Base-by-base conservation (phyloP, 2,797 vertebrate species). In the Scomberomorus guttatus region DNA sequence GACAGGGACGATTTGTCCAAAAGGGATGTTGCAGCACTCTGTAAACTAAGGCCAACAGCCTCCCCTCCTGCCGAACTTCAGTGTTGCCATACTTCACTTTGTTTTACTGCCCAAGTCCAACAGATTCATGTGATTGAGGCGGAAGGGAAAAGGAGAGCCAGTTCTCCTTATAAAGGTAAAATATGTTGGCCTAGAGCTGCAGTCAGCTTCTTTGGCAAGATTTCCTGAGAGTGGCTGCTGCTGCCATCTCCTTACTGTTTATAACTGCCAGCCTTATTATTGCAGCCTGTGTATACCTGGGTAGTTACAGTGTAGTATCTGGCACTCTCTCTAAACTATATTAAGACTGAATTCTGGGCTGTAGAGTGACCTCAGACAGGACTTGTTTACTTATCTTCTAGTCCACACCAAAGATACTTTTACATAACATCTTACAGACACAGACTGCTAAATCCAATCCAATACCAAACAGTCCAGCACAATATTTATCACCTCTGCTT, bases 161-260 rank as follows among this genome's bases (percentile, higher is more conserved):
- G 78, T 89, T 92, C 71, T 94, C 94, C 94, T 93, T 95, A 94
- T 94, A 94, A 94, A 95, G 94, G 90, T 91, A 94, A 95, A 95
- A 94, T 93, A 94, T 94, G 93, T 91, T 79, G 72, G 87, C 82
- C 88, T 39, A 32, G 71, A 88, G 79, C 76, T 72, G 77, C 80
- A 84, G 77, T 83, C 87, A 50, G 82, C 81, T 83, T 76, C 88
- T 85, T 72, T 93, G 86, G 89, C 75, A 83, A 62, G 65, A 59
- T 77, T 62, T 60, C 75, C 48, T 82, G 18, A 57, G 85, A 84
- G 72, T 52, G 39, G 18, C 55, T 85, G 52, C 44, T 25, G 32
- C 81, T 93, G 92, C 89, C 90, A 90, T 88, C 82, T 83, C 17
- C 50, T 75, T 72, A 81, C 79, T 87, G 75, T 90, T 71, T 71